Base-by-base conservation (phyloP, 1,140 invertebrate genomes). In the Capitella teleta region DNA sequence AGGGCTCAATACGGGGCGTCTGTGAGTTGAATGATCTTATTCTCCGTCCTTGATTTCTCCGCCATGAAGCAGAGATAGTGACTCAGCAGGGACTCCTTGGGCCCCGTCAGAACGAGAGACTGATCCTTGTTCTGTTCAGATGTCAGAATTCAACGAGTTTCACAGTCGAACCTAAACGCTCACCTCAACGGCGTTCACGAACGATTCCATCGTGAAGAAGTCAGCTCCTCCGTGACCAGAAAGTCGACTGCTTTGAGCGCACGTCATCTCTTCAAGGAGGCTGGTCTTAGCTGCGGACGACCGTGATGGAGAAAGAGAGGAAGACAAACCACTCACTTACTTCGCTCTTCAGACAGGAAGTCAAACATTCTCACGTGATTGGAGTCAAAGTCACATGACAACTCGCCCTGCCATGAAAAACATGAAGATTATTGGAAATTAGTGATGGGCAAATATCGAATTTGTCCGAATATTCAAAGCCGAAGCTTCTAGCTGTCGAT, bases 151-250 rank as follows among this genome's bases (percentile, higher is more conserved):
- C n/a, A n/a, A n/a, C n/a, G n/a, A n/a, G n/a, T n/a, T n/a, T n/a
- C n/a, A n/a, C n/a, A n/a, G n/a, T n/a, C n/a, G n/a, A n/a, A n/a
- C n/a, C n/a, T n/a, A n/a, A n/a, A n/a, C n/a, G n/a, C 21, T 51
- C 54, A 64, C 62, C 26, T 55, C 55, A 32, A 69, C 53, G 14
- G 70, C 67, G 32, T 64, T 50, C 14, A 73, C 53, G 59, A 74
- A 75, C n/a, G 63, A 48, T 32, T 64, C 43, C 47, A 75, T 67
- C 2, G 70, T 36, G 18, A 57, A 59, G 42, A 56, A 72, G 55
- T 75, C 73, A 4, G 68, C 67, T 21, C 68, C 68, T 21, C 66
- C 64, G 57, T 75, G 73, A 26, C 69, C 71, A 21, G 19, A 28
- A 26, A 61, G 36, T 32, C 30, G 8, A 32, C 30, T 32, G 30